Evolutionary conservation across 2,797 vertebrate genomes (phyloP).

Genomic region (Otus scops): DNA sequence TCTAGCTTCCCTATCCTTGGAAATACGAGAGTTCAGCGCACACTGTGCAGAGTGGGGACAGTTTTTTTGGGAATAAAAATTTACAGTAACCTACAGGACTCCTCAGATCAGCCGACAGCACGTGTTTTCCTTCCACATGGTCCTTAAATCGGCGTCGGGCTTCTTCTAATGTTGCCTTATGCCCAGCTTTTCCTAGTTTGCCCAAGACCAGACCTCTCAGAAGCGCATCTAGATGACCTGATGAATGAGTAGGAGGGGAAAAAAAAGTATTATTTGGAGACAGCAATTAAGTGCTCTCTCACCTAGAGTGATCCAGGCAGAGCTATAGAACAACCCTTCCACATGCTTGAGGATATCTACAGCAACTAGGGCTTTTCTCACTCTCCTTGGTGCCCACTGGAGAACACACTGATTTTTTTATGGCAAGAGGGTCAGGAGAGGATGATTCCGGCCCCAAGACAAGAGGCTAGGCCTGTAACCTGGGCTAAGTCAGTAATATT

Average conservation of each 20-base stretch:
- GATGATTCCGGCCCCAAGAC: background rate
- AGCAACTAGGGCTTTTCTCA: background rate
- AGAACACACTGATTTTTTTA: background rate
- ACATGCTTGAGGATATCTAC: background rate
- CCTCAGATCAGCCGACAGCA: constrained; percentile 91
- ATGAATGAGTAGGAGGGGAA: background rate
- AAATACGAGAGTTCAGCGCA: background rate
- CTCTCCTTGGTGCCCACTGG: background rate
- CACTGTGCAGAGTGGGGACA: background rate
- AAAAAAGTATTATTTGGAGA: background rate
- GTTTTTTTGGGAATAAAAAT: background rate
- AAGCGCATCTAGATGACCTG: constrained; percentile 93
- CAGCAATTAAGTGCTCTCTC: background rate
- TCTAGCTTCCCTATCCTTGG: background rate
- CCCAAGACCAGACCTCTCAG: constrained; percentile 92
- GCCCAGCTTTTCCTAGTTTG: constrained; percentile 94
- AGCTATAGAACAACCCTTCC: background rate
- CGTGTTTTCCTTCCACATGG: constrained; percentile 89
- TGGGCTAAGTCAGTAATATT: background rate
- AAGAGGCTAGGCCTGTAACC: background rate
- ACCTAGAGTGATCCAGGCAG: background rate
- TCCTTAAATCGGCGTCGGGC: constrained; percentile 94
- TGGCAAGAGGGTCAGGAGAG: background rate
- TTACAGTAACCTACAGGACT: constrained; percentile 85
- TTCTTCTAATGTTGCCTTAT: constrained; percentile 94